A percentile compares a stretch with the other conserved stretches of the same genome.
These are phyloP conservation scores for Cecropterus lyciades DNA, from an alignment of 1,140 invertebrate species.

Conservation along the genomic window DNA sequence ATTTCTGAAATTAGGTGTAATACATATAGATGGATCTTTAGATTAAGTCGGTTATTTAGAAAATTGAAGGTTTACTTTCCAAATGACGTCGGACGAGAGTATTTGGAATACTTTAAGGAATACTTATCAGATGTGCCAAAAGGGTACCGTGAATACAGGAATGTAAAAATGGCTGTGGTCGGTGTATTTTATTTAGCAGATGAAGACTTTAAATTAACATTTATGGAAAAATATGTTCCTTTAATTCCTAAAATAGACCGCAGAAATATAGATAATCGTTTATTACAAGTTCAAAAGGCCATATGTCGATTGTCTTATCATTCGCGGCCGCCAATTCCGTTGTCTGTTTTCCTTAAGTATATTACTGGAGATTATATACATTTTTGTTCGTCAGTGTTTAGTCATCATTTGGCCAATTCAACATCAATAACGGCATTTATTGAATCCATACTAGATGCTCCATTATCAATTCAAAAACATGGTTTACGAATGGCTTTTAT, in stretches of 20 bases:
- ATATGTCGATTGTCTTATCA: conserved; percentile 58
- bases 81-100: conserved; percentile 51
- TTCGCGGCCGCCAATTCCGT: conserved; percentile 59
- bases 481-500: conserved; percentile 63
- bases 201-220: conserved; percentile 46
- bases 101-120: conserved; percentile 45
- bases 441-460: conserved; percentile 49
- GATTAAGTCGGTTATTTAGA: conserved; percentile 45
- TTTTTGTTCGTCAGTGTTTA: conserved; percentile 57
- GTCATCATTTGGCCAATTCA: conserved; percentile 51
- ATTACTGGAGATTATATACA: conserved; percentile 63
- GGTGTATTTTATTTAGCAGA: conserved; percentile 57
- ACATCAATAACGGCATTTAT: conserved; percentile 53
- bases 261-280: conserved; percentile 40
- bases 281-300: conserved; percentile 51
- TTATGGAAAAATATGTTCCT: conserved; percentile 59
- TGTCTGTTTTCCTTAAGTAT: conserved; percentile 48
- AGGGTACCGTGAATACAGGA: conserved; percentile 4
- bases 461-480: conserved; percentile 67
- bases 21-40: conserved; percentile 27
- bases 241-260: conserved; percentile 53
- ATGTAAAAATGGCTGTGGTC: conserved; percentile 39
- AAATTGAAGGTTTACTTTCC: conserved; percentile 64
- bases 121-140: conserved; percentile 23
- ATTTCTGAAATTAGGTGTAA: conserved; percentile 17